Base-by-base conservation (phyloP, 2,888 invertebrate species). In the Eueremaeus valkanovi region DNA sequence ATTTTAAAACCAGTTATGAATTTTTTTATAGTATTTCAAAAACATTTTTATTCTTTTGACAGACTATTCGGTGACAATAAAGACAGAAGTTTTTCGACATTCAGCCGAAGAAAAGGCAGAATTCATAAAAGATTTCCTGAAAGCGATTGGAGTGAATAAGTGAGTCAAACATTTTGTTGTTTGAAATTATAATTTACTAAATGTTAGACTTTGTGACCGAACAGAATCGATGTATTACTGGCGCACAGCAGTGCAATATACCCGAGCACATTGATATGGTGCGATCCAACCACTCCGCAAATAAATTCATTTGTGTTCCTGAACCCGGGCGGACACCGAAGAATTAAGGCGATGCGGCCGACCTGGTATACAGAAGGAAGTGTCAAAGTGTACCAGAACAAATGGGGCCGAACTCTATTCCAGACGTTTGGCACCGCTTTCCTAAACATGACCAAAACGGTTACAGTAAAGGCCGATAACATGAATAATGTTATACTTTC, bases 401-500 rank as follows among this genome's bases (percentile, higher is more conserved):
- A 76, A 33, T 33, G 68, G 33, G 70, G 77, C 5, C 61, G 78
- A 13, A 74, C 40, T 45, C 9, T 77, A 1, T 66, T 77, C 31
- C 33, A 74, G 49, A 31, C 33, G 31, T 42, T 76, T 68, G 78
- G 77, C 21, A 76, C 78, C n/a, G 31, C 49, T 31, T 18, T 77
- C 31, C 31, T 78, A 3, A 76, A 76, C 27, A 18, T 77, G 6
- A 75, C 75, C 49, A 33, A 66, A 5, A 74, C 73, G 13, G 70
- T 77, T 8, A 77, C 77, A 18, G 76, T 79, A 13, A 70, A 75
- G 72, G 55, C 51, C 0, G 78, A 78, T 24, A 78, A 76, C 36
- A 75, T 78, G 76, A 75, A 76, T 33, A 77, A 78, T 75, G 77
- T 78, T 40, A 77, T 79, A 31, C 72, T 79, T 49, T 79, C 79